phyloP scores from a whole-genome alignment of 2,888 invertebrate species.

The Apamea epomidion region DNA sequence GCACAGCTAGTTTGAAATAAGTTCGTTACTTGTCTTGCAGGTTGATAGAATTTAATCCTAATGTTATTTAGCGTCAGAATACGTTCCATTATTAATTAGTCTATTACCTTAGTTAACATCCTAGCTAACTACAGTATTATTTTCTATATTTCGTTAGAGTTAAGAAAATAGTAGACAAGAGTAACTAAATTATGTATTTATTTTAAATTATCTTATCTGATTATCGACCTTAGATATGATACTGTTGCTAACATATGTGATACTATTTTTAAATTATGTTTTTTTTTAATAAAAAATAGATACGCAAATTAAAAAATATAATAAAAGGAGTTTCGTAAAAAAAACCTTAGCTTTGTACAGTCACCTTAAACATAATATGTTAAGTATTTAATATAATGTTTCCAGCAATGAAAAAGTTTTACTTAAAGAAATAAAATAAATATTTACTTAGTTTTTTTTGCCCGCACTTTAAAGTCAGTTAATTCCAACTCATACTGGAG shows the following conservation, averaged over 20 bases:
- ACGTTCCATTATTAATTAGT: constrained; percentile 1
- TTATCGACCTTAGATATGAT: background rate
- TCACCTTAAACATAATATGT: background rate
- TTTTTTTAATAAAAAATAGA: too few relatives aligned
- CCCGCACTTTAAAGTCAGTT: constrained; percentile 3
- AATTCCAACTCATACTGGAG: constrained; percentile 12
- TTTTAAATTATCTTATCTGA: background rate
- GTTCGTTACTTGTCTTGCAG: background rate
- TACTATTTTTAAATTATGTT: background rate
- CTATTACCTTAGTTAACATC: constrained; percentile 9
- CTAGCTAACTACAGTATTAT: background rate
- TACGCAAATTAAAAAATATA: background rate
- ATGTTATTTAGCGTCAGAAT: background rate
- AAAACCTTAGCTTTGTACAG: background rate
- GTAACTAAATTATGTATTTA: background rate
- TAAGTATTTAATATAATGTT: background rate
- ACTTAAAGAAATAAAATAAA: background rate
- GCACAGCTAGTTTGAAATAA: background rate
- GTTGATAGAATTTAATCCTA: background rate
- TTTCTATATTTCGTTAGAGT: background rate
- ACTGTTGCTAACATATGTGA: background rate
- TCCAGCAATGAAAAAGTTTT: background rate
- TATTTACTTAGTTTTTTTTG: background rate
- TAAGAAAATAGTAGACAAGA: too few relatives aligned
- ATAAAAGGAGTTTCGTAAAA: background rate